Percentiles rank a stretch among this genome's conserved stretches.
Conservation (phyloP, 1,140 invertebrate species). For the Coptotermes formosanus region DNA sequence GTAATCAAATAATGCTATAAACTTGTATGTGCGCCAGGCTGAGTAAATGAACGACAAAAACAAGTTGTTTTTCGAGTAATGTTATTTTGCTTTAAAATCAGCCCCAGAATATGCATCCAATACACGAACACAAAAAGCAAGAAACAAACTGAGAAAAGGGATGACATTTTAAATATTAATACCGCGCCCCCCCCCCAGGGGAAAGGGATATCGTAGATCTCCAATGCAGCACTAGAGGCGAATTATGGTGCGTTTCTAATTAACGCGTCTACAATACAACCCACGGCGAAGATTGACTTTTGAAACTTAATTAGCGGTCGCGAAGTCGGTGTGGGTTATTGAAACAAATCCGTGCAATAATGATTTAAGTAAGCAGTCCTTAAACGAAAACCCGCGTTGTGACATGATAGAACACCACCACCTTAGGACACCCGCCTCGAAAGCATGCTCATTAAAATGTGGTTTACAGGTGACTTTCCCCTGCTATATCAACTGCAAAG, state of each 20-base stretch:
- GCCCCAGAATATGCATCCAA: neutral
- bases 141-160: neutral
- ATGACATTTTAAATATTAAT: constrained; percentile 15
- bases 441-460: neutral
- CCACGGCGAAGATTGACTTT: constrained; percentile 14
- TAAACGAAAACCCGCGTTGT: neutral
- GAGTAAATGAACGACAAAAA: too few species aligned
- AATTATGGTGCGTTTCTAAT: neutral
- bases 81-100: neutral
- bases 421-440: neutral
- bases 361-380: neutral
- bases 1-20: too few species aligned
- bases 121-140: neutral
- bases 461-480: neutral
- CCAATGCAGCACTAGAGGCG: neutral
- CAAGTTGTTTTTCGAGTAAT: neutral
- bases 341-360: neutral
- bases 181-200: neutral
- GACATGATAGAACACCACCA: neutral
- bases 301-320: constrained; percentile 3
- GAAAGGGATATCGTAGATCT: neutral
- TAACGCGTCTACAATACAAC: constrained; percentile 2
- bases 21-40: too few species aligned
- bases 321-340: neutral
- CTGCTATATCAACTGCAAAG: too few species aligned